Evolutionary conservation across 2,888 invertebrate genomes (phyloP).

Genomic region (Linnaemya tessellans): DNA sequence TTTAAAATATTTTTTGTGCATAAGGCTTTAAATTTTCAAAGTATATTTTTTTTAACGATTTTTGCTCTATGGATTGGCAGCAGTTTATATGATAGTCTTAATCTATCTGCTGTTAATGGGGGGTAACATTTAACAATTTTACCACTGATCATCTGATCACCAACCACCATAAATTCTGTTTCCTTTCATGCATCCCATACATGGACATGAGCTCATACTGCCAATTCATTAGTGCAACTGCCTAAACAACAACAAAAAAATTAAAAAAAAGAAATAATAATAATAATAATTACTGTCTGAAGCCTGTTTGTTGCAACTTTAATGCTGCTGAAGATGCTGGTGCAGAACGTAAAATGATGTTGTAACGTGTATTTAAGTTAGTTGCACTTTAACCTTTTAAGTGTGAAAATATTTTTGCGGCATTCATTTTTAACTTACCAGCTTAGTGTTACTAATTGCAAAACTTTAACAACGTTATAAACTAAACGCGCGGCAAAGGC

Average conservation of each 20-base stretch:
- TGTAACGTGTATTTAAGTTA: slow-evolving; percentile 56
- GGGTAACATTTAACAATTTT: neutral
- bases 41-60: too few relatives aligned
- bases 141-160: neutral
- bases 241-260: neutral
- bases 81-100: neutral
- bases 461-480: slow-evolving; percentile 49
- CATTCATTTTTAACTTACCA: slow-evolving; percentile 48
- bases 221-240: slow-evolving; percentile 22
- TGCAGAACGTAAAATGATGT: slow-evolving; percentile 46
- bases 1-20: too few relatives aligned
- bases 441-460: slow-evolving; percentile 58
- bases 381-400: slow-evolving; percentile 64
- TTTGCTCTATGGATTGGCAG: too few relatives aligned
- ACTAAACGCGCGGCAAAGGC: neutral
- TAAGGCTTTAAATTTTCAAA: too few relatives aligned
- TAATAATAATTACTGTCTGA: slow-evolving; percentile 25
- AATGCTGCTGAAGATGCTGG: slow-evolving; percentile 65
- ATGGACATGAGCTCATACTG: neutral
- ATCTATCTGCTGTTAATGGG: neutral
- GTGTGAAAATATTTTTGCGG: slow-evolving; percentile 54
- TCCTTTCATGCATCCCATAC: neutral
- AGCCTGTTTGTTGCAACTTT: slow-evolving; percentile 37
- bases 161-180: neutral
- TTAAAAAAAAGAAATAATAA: too few relatives aligned